A percentile compares a stretch with the other conserved stretches of the same genome.
Conservation (phyloP, 2,113 vertebrate genomes). For the Eulemur macaco region DNA sequence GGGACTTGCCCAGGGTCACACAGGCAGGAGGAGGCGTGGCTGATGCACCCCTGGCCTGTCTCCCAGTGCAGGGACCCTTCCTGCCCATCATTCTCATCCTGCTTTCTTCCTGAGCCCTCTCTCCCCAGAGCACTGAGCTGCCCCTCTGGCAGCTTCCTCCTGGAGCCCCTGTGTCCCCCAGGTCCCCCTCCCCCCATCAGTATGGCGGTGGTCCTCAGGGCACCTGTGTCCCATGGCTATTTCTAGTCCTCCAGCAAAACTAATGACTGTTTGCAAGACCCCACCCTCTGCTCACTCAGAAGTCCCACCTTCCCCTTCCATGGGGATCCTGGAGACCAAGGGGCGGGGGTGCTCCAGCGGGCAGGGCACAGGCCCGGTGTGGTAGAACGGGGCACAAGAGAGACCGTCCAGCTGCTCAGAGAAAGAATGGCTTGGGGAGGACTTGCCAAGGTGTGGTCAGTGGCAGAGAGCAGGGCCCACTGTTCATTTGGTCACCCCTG, state of each 20-base stretch:
- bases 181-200: background rate
- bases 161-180: background rate
- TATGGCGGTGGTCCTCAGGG: background rate
- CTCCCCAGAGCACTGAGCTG: background rate
- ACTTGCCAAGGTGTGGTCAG: background rate
- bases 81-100: background rate
- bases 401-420: background rate
- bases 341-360: background rate
- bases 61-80: background rate
- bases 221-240: background rate
- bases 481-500: background rate
- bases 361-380: background rate
- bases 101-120: background rate
- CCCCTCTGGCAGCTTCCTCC: background rate
- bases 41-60: background rate
- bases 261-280: background rate
- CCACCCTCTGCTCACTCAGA: background rate
- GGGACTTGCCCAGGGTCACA: background rate
- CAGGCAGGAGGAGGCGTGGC: background rate
- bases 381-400: background rate
- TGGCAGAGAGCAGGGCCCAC: background rate
- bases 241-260: background rate
- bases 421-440: background rate
- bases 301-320: background rate
- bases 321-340: background rate